Base-by-base conservation (phyloP, 1,140 invertebrate species). In the Solenopsis fugax region DNA sequence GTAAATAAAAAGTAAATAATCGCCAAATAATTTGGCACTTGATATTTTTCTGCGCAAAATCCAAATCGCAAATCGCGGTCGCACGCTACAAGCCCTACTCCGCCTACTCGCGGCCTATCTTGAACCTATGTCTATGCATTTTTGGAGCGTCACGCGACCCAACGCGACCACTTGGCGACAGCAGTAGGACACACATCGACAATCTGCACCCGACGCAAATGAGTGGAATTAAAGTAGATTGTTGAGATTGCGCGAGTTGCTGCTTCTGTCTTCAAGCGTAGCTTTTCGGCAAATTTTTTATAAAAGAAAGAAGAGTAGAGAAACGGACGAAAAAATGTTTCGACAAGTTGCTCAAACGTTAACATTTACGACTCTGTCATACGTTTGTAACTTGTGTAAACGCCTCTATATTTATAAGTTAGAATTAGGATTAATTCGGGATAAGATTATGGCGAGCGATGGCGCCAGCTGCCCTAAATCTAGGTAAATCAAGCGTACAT, bases 81-180 rank as follows among this genome's bases (percentile, higher is more conserved):
- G 29, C 7, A 24, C 13, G n/a, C 29, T 18, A 56, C 24, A 24
- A 48, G 12, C 3, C 41, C 3, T 52, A 16, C 12, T 34, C 24
- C 24, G 52, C 41, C 3, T 52, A 16, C 12, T 34, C 24, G 41
- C 67, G 52, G 37, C 48, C n/a, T n/a, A 72, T 60, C 54, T 73
- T 73, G 54, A 82, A 73, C 54, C 80, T 73, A n/a, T n/a, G n/a
- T n/a, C n/a, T 73, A 12, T n/a, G 80, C 80, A 84, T 73, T 84
- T 84, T 84, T 81, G 0, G 56, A 45, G 64, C 64, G 16, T 81
- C 64, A 80, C 18, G 37, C 24, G 24, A 71, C 64, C 29, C n/a
- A n/a, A 78, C 60, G 37, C 29, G 29, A 29, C 29, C 29, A 29
- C 29, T 2, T 1, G 29, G 29, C 29, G 29, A 29, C 29, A 29